Conservation (phyloP, 2,888 invertebrate species). For the Eurois occulta region DNA sequence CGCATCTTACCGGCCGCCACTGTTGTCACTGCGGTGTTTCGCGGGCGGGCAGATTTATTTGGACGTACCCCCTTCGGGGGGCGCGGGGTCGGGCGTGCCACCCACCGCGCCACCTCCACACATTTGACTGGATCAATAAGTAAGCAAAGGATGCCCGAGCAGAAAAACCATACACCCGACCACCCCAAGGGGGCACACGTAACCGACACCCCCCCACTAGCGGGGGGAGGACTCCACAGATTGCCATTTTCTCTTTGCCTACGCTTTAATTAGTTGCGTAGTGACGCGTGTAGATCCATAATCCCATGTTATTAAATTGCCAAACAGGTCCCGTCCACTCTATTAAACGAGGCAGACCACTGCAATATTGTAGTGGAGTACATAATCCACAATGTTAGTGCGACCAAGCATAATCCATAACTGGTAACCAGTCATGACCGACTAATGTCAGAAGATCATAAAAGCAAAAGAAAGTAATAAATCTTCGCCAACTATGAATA, state of each 20-base stretch:
- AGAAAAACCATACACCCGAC: conserved; percentile 91
- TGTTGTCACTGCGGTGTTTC: conserved; percentile 91
- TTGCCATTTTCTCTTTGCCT: conserved; percentile 91
- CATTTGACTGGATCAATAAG: conserved; percentile 92
- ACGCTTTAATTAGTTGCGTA: conserved; percentile 91
- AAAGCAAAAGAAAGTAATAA: conserved; percentile 46
- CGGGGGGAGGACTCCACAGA: conserved; percentile 90
- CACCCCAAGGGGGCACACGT: conserved; percentile 90
- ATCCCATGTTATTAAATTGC: conserved; percentile 87
- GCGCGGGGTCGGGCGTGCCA: conserved; percentile 86
- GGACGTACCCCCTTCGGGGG: conserved; percentile 89
- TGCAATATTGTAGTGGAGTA: conserved; percentile 30
- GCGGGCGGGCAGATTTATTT: conserved; percentile 91
- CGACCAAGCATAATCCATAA: conserved; percentile 16
- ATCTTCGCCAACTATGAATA: conserved; percentile 13
- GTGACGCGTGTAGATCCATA: conserved; percentile 89
- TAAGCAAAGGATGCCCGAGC: conserved; percentile 91
- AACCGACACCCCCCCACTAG: conserved; percentile 91
- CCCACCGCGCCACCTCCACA: conserved; percentile 90
- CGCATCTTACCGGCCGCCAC: conserved; percentile 88
- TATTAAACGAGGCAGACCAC: conserved; percentile 43
- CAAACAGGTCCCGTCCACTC: conserved; percentile 68
- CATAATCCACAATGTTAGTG: conserved; percentile 30
- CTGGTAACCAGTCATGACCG: conserved; percentile 33
- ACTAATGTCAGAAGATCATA: conserved; percentile 39